These are phyloP conservation scores for Danaus plexippus DNA, from an alignment of 1,140 invertebrate species.

Conservation along the genomic window DNA sequence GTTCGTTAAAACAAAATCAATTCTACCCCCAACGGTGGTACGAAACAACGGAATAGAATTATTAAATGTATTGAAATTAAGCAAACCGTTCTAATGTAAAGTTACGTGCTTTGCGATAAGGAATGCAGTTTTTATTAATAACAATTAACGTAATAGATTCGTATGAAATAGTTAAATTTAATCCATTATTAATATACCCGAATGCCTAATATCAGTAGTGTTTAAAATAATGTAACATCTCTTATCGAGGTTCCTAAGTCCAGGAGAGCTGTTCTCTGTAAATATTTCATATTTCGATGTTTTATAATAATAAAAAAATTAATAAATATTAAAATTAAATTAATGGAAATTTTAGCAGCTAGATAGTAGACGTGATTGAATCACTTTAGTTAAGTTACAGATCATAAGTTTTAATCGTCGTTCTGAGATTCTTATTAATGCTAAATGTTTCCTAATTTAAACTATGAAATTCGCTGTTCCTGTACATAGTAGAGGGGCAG, in stretches of 20 bases:
- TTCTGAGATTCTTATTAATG: constrained; percentile 11
- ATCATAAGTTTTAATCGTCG: constrained; percentile 8
- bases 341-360: constrained; percentile 22
- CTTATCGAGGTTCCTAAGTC: constrained; percentile 7
- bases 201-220: too few relatives aligned
- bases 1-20: neutral
- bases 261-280: constrained; percentile 10
- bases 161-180: too few relatives aligned
- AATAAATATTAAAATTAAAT: constrained; percentile 4
- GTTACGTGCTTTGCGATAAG: too few relatives aligned
- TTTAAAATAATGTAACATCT: constrained; percentile 4
- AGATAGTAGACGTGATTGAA: constrained; percentile 27
- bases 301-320: constrained; percentile 6
- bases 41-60: neutral
- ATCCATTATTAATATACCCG: too few relatives aligned
- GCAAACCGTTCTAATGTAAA: too few relatives aligned
- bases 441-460: constrained; percentile 4
- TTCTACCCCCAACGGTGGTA: neutral
- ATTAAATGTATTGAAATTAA: too few relatives aligned
- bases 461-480: constrained; percentile 8
- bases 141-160: neutral
- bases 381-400: constrained; percentile 18
- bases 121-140: too few relatives aligned
- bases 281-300: constrained; percentile 16
- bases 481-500: constrained; percentile 16